Conservation (phyloP, 2,797 vertebrate genomes). For the Euthynnus affinis region DNA sequence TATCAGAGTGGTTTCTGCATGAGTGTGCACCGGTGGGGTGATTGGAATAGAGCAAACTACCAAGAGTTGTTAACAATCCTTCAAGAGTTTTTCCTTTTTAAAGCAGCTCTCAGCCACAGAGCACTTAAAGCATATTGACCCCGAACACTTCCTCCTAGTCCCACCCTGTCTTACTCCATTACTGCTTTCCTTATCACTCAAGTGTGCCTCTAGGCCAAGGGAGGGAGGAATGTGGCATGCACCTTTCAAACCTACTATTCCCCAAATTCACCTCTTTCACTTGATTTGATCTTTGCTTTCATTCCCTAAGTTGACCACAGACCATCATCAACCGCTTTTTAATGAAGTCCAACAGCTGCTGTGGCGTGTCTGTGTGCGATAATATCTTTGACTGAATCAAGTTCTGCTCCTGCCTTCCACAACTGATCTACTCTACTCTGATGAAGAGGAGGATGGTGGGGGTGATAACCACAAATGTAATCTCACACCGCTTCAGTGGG, state of each 20-base stretch:
- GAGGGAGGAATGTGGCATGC: slow-evolving; percentile 59
- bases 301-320: slow-evolving; percentile 35
- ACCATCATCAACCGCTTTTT: slow-evolving; percentile 43
- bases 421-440: slow-evolving; percentile 32
- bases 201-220: slow-evolving; percentile 60
- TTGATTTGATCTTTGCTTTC: slow-evolving; percentile 51
- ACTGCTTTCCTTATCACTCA: slow-evolving; percentile 76
- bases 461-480: slow-evolving; percentile 70
- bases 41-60: slow-evolving; percentile 30
- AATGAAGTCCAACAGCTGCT: slow-evolving; percentile 72
- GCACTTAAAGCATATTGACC: slow-evolving; percentile 70
- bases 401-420: slow-evolving; percentile 45
- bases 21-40: background rate
- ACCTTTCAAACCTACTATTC: slow-evolving; percentile 63
- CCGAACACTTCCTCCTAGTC: slow-evolving; percentile 62
- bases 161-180: slow-evolving; percentile 76
- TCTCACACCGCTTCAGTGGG: slow-evolving; percentile 68
- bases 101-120: slow-evolving; percentile 59
- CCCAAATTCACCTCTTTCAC: slow-evolving; percentile 45
- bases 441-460: slow-evolving; percentile 58
- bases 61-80: slow-evolving; percentile 34
- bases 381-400: slow-evolving; percentile 49
- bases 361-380: slow-evolving; percentile 34
- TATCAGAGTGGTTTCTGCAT: slow-evolving; percentile 13
- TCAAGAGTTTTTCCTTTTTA: slow-evolving; percentile 63